Percentiles rank a stretch among this genome's conserved stretches.
Evolutionary conservation across 2,797 vertebrate genomes (phyloP).

Genomic region (Glyptemys insculpta): DNA sequence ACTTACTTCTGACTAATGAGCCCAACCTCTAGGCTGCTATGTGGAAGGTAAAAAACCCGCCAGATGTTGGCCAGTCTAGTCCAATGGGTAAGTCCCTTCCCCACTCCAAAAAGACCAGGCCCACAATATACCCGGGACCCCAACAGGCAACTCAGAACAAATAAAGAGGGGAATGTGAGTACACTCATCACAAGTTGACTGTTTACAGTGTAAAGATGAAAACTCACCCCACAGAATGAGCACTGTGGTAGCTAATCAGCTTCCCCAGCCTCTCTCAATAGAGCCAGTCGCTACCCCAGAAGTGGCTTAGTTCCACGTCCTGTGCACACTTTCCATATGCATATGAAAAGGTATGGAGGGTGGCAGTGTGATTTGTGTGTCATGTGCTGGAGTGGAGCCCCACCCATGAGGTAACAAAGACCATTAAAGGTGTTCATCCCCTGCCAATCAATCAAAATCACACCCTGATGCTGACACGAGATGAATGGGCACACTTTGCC

Average conservation of each 20-base stretch:
- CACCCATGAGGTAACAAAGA: rapidly evolving
- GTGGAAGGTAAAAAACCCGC: neutral
- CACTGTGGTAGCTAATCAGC: neutral
- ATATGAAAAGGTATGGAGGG: rapidly evolving
- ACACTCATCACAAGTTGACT: neutral
- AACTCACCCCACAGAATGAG: neutral
- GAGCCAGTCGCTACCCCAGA: neutral
- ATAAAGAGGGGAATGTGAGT: neutral
- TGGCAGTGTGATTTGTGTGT: neutral
- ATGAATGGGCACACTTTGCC: neutral
- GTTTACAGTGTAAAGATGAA: neutral
- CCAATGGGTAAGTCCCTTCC: neutral
- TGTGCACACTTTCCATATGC: neutral
- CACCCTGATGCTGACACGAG: neutral
- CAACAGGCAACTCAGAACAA: neutral
- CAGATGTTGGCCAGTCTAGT: neutral
- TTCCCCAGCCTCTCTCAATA: neutral
- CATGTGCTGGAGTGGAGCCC: rapidly evolving
- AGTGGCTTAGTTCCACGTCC: neutral
- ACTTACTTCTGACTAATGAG: neutral
- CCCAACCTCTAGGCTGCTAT: neutral
- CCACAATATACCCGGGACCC: neutral
- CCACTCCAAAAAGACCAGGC: neutral
- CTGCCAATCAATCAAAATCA: neutral
- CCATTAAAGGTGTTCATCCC: neutral